Conservation (phyloP, 2,113 vertebrate species). For the Ginglymostoma cirratum region DNA sequence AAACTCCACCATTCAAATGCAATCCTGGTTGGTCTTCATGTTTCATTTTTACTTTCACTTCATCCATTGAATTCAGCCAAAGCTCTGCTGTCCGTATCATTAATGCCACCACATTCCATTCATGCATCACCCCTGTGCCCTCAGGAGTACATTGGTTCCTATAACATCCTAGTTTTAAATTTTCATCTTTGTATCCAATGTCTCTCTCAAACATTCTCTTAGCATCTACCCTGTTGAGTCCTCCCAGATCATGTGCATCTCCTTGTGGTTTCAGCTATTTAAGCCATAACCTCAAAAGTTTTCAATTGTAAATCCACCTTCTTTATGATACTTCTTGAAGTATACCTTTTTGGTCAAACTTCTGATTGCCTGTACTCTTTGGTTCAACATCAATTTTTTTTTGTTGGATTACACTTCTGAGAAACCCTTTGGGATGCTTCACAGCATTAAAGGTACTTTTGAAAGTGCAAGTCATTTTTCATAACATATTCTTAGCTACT, state of each 20-base stretch:
- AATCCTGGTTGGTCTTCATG: too few relatives aligned
- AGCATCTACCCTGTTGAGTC: not conserved
- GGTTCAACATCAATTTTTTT: not conserved
- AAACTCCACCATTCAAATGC: too few relatives aligned
- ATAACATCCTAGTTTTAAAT: not conserved
- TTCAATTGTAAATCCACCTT: not conserved
- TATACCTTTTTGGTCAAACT: not conserved
- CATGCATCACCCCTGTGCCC: not conserved
- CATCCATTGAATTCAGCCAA: too few relatives aligned
- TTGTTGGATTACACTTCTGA: not conserved
- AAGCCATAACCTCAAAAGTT: not conserved
- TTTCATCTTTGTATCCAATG: not conserved
- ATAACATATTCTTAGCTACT: not conserved
- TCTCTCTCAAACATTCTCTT: not conserved
- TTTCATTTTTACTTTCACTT: too few relatives aligned
- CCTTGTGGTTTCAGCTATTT: not conserved
- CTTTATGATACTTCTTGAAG: not conserved
- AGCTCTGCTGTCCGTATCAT: not conserved
- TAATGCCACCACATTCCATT: not conserved
- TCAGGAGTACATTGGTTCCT: not conserved
- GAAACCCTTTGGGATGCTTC: not conserved
- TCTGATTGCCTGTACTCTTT: not conserved
- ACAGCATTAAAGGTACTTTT: not conserved
- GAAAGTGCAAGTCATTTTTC: not conserved
- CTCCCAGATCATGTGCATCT: not conserved